Percentiles rank a stretch among this genome's conserved stretches.
Evolutionary conservation across 1,140 invertebrate genomes (phyloP).

Genomic region (Cyclina sinensis): DNA sequence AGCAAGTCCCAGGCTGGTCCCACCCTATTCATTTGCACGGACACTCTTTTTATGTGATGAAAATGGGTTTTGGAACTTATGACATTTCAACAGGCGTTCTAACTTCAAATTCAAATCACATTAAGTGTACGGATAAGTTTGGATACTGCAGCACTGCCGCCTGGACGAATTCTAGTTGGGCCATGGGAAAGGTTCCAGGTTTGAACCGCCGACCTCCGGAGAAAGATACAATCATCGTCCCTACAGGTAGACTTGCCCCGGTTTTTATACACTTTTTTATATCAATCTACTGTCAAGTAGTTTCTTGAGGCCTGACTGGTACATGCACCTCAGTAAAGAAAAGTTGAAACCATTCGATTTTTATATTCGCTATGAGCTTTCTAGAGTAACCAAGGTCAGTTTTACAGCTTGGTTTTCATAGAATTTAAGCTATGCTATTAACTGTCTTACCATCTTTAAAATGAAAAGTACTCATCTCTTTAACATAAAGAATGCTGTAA

Average conservation of each 20-base stretch:
- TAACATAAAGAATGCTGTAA: too few species aligned
- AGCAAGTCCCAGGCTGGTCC: constrained; percentile 88
- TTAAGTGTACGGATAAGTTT: constrained; percentile 88
- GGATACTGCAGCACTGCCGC: constrained; percentile 68
- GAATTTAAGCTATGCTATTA: too few species aligned
- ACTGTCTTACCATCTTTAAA: too few species aligned
- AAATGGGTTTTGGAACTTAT: constrained; percentile 84
- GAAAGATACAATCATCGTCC: constrained; percentile 91
- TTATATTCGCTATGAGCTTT: too few species aligned
- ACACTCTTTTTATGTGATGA: constrained; percentile 91
- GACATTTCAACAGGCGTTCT: constrained; percentile 88
- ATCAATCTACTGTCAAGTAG: too few species aligned
- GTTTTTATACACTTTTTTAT: too few species aligned
- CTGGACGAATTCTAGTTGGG: constrained; percentile 72
- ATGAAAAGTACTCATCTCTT: too few species aligned
- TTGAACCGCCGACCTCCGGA: constrained; percentile 87
- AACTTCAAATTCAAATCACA: constrained; percentile 91
- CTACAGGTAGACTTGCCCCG: constrained; percentile 86
- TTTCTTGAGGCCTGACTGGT: too few species aligned
- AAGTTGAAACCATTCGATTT: too few species aligned
- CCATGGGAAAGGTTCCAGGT: constrained; percentile 54
- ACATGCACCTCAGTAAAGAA: too few species aligned
- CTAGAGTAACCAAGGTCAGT: too few species aligned
- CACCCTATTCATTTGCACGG: constrained; percentile 92
- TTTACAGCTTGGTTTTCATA: too few species aligned